A percentile compares a stretch with the other conserved stretches of the same genome.
Conservation (phyloP, 2,888 invertebrate species). For the Phoenoteleia sp. region DNA sequence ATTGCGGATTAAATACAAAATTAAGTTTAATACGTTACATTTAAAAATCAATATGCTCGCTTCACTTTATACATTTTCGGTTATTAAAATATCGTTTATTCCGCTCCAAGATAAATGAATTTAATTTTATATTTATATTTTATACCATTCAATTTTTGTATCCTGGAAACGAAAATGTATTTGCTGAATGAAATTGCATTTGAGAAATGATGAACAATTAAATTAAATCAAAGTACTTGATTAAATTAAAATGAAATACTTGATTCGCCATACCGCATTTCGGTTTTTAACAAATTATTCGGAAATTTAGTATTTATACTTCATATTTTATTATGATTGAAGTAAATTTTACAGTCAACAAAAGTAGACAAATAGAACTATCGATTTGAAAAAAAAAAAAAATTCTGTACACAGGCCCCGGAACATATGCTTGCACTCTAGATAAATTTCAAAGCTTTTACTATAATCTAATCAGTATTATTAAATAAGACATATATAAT, state of each 20-base stretch:
- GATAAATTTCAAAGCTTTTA: slow-evolving; percentile 84
- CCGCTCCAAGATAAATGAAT: background rate
- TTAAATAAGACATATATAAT: slow-evolving; percentile 84
- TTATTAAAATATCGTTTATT: background rate
- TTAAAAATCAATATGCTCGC: slow-evolving; percentile 14
- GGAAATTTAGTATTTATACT: background rate
- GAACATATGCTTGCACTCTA: slow-evolving; percentile 84
- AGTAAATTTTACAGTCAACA: background rate
- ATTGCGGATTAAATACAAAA: slow-evolving; percentile 31
- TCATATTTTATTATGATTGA: too few species aligned
- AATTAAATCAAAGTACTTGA: too few species aligned
- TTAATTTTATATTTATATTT: background rate
- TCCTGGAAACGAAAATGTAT: background rate
- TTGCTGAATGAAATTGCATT: too few species aligned
- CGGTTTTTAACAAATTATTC: background rate
- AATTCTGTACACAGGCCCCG: slow-evolving; percentile 41
- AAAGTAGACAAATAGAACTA: slow-evolving; percentile 42
- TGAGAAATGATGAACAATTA: too few species aligned
- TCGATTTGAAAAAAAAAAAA: slow-evolving; percentile 53
- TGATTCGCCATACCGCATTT: too few species aligned
- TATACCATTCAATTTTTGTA: background rate
- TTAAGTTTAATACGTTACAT: background rate
- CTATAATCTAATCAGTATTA: slow-evolving; percentile 84
- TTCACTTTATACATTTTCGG: background rate
- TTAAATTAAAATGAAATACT: too few species aligned